Evolutionary conservation across 2,113 vertebrate genomes (phyloP), one percentile per base, ranked within the genome.

Genomic region (Tichodroma muraria): DNA sequence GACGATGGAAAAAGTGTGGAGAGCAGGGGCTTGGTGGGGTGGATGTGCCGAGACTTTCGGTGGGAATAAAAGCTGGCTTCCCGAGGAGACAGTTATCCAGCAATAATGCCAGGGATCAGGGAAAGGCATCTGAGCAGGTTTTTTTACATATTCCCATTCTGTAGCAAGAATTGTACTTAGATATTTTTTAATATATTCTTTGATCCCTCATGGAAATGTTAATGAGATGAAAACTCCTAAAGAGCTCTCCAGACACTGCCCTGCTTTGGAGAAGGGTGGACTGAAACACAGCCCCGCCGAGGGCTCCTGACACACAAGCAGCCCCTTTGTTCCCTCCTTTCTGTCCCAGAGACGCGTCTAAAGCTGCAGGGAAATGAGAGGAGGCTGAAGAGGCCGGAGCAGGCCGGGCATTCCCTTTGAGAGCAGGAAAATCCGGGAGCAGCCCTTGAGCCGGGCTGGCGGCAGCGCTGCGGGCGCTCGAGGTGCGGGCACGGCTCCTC

Each of bases 151-250:
- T 89, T 89, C 87, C 38, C 1, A 0, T 93, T 80, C 84, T 13
- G 1, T 90, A 28, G 63, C 73, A 76, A 80, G 85, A 88, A 89
- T 92, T 94, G 70, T 85, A 90, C 76, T 95, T 97, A 88, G 90
- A 72, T 94, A 24, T 65, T 61, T 96, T 94, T 61, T 77, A 95
- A 95, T 96, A 54, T 89, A 54, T 94, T 92, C 97, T 98, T 98
- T 98, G 98, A 98, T 98, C 97, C 96, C 96, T 98, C 93, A 95
- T 98, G 98, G 98, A 98, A 98, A 98, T 98, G 98, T 97, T 98
- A 99, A 99, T 99, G 98, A 98, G 98, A 97, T 73, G 13, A 97
- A 98, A 97, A 91, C 96, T 80, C 96, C 96, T 97, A 93, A 97
- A 97, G 97, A 97, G 98, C 97, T 97, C 98, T 97, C 97, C 97